A percentile compares a stretch with the other conserved stretches of the same genome.
Conservation (phyloP, 1,140 invertebrate genomes). For the Zaprionus capensis region DNA sequence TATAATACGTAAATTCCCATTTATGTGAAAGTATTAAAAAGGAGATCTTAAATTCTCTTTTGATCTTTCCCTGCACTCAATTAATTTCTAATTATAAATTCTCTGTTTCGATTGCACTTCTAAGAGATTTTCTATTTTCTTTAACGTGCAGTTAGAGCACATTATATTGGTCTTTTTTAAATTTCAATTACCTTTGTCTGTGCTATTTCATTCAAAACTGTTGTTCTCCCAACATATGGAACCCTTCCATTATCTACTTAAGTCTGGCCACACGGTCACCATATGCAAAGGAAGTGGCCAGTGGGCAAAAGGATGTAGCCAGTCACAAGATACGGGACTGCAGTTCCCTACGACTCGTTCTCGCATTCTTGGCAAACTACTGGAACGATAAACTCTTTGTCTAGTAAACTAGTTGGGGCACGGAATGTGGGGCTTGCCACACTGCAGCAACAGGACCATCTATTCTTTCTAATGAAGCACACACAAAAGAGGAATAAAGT, state of each 20-base stretch:
- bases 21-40: too few species aligned
- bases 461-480: constrained; percentile 5
- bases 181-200: constrained; percentile 62
- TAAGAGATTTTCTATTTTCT: constrained; percentile 13
- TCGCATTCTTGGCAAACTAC: constrained; percentile 32
- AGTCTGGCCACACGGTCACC: background rate
- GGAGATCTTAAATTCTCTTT: background rate
- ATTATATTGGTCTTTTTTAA: constrained; percentile 46
- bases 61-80: constrained; percentile 4
- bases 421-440: constrained; percentile 9
- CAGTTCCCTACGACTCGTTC: background rate
- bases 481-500: background rate
- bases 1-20: too few species aligned
- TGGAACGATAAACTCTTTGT: constrained; percentile 33
- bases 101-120: background rate
- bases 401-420: constrained; percentile 26
- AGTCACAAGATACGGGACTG: constrained; percentile 22
- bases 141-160: constrained; percentile 46
- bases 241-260: constrained; percentile 22
- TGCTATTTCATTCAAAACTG: background rate
- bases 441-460: constrained; percentile 6
- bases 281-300: constrained; percentile 7
- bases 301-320: constrained; percentile 15
- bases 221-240: background rate
- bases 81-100: background rate